phyloP scores from a whole-genome alignment of 2,797 vertebrate species.

The Buphagus erythrorhynchus region DNA sequence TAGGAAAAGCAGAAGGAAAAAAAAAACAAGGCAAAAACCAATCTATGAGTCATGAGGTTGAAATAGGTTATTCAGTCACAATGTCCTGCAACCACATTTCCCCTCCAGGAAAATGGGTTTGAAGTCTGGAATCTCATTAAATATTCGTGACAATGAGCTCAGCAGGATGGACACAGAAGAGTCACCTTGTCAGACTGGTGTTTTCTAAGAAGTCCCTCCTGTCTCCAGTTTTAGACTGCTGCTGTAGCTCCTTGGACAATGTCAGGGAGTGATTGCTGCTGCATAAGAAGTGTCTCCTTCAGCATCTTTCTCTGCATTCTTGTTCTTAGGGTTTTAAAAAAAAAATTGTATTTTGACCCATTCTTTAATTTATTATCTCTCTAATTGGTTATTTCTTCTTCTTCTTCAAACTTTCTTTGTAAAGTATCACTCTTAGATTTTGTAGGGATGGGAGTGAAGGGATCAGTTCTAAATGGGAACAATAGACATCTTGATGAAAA shows the following conservation, averaged over 20 bases:
- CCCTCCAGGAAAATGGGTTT: not conserved
- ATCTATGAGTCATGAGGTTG: not conserved
- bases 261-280: not conserved
- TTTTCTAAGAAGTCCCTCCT: not conserved
- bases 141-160: not conserved
- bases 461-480: not conserved
- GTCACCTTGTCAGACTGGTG: not conserved
- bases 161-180: not conserved
- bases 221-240: not conserved
- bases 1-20: not conserved
- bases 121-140: not conserved
- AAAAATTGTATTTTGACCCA: rapidly evolving
- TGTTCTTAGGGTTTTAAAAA: not conserved
- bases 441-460: not conserved
- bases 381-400: not conserved
- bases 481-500: not conserved
- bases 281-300: not conserved
- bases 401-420: not conserved
- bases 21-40: not conserved
- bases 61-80: not conserved
- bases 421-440: not conserved
- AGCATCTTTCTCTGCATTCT: not conserved
- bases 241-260: not conserved
- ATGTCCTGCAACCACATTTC: not conserved
- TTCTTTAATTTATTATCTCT: not conserved